These are phyloP conservation scores for Platerodrilus igneus DNA, from an alignment of 2,888 invertebrate genomes.

Conservation along the genomic window DNA sequence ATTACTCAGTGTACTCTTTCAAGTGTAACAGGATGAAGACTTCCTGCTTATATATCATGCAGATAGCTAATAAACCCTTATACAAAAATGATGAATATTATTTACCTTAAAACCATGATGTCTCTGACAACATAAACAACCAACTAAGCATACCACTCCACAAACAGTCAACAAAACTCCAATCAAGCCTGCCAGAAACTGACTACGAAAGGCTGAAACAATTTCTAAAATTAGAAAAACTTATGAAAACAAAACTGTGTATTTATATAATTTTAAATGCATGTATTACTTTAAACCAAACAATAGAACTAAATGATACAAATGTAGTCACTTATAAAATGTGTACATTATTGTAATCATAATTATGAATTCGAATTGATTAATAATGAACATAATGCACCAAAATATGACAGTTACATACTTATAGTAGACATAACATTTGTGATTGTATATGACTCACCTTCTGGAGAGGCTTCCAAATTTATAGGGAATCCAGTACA, in stretches of 20 bases:
- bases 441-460: constrained; percentile 44
- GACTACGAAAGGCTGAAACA: constrained; percentile 41
- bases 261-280: too few species aligned
- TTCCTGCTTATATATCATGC: constrained; percentile 22
- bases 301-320: not conserved
- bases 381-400: constrained; percentile 4
- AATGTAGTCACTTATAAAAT: not conserved
- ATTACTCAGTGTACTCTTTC: constrained; percentile 8
- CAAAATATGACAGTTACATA: constrained; percentile 14
- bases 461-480: constrained; percentile 43
- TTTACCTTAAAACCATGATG: constrained; percentile 50
- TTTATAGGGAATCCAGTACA: constrained; percentile 47
- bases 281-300: not conserved
- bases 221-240: constrained; percentile 14
- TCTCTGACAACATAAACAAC: constrained; percentile 48
- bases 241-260: too few species aligned
- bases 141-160: constrained; percentile 42
- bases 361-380: not conserved
- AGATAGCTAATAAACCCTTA: constrained; percentile 1
- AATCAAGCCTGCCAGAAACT: constrained; percentile 42
- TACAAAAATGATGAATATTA: constrained; percentile 5
- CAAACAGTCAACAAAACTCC: constrained; percentile 46
- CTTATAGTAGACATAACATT: too few species aligned
- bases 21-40: constrained; percentile 27
- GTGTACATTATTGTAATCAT: too few species aligned